Base-by-base conservation (phyloP, 2,113 vertebrate species). In the Lipotes vexillifer region DNA sequence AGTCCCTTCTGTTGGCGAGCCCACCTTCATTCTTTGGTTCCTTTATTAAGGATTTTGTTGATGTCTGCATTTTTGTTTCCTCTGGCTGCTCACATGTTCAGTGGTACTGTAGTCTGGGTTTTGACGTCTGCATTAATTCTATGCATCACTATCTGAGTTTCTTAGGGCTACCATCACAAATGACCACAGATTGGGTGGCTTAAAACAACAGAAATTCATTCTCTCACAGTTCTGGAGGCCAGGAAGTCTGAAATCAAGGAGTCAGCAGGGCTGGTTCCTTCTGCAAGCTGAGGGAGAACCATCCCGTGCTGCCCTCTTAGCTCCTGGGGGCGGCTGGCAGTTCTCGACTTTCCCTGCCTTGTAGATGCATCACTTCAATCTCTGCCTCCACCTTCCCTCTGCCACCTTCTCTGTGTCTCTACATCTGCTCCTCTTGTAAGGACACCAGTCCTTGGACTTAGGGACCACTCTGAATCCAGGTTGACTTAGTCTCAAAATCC, bases 191-290 rank as follows among this genome's bases (percentile, higher is more conserved):
- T 18, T 12, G 46, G 18, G 27, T 82, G 72, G 14, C 52, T 81
- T 46, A 44, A 68, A 82, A 61, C 29, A 83, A n/a, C 36, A 88
- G 49, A 69, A 82, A 44, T 83, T 12, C 61, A 90, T 72, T 82
- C 17, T 41, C 6, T 80, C 5, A 0, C 25, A 10, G 1, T 55
- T 65, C 29, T 80, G 21, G 57, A 78, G 41, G 87, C 36, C 68
- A 80, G 63, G 57, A 95, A 84, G 38, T 69, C 80, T 75, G 91
- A 88, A 96, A 81, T 83, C n/a, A 65, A 81, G 85, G 18, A 65
- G 38, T 80, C n/a, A 8, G 12, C 25, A 52, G 25, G 49, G 7
- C 13, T 36, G 82, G 10, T 33, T 86, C 68, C 74, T 95, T 74
- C 25, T 59, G 15, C 52, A 74, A 25, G 6, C 87, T 31, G 52